phyloP scores from a whole-genome alignment of 2,797 vertebrate genomes.

The Pantherophis alleghaniensis region DNA sequence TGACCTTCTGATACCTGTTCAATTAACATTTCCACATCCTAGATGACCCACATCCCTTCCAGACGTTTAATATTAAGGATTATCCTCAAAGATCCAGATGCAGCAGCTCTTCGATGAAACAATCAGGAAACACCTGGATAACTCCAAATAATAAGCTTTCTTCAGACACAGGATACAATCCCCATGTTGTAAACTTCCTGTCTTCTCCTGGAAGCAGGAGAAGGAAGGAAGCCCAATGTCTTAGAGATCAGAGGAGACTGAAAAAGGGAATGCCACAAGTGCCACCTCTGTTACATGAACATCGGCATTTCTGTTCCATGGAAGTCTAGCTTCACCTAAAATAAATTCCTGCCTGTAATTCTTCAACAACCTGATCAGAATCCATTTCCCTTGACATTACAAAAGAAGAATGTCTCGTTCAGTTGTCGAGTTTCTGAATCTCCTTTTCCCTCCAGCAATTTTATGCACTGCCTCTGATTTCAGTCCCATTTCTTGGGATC shows the following conservation, averaged over 20 bases:
- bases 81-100: background rate
- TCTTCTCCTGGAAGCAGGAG: background rate
- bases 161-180: constrained; percentile 39
- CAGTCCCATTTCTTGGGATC: background rate
- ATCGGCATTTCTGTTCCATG: background rate
- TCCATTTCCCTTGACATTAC: background rate
- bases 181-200: background rate
- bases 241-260: background rate
- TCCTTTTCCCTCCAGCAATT: background rate
- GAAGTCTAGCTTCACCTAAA: background rate
- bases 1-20: background rate
- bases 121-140: constrained; percentile 62
- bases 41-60: background rate
- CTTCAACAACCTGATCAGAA: background rate
- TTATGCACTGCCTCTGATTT: background rate
- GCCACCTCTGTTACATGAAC: background rate
- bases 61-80: background rate
- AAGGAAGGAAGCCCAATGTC: fast-evolving
- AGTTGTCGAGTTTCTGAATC: background rate
- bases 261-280: background rate
- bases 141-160: constrained; percentile 9
- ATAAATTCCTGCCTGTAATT: background rate
- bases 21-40: background rate
- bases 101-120: background rate
- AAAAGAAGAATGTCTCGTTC: background rate